Evolutionary conservation across 2,888 invertebrate genomes (phyloP), one percentile per base, ranked within the genome.

Genomic region (Sinopyrophorus schimmeli): DNA sequence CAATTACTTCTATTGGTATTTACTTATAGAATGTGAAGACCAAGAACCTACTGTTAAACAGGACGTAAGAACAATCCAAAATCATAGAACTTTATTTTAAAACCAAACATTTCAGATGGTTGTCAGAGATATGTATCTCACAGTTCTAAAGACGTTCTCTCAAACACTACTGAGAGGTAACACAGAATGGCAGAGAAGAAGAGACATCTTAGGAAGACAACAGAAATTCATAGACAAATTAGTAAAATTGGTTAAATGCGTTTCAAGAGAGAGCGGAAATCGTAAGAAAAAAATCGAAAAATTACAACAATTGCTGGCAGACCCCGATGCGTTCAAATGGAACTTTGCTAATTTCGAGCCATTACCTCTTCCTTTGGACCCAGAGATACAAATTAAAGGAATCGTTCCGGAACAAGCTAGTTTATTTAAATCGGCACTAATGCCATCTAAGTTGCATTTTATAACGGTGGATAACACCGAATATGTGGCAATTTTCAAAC

Each of bases 1-100:
- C 32, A 98, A 97, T 78, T 98, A 97, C 73, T 86, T 99, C 61
- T 98, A 92, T 76, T 99, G 99, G 99, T 94, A 93, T 76, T 77
- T 95, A 57, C 81, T 89, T 48, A 91, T 96, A 53, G 98, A 98
- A 75, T 92, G 94, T 71, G 95, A 95, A 73, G 92, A 93, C 72
- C 86, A 87, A 57, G 87, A 87, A 68, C 76, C 78, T 5, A 81
- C 78, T 16, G 77, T 76, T 5, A 85, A 86, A 60, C 89, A 89
- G 70, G 89, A 92, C 67, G 70, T 70, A 60, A 65, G 64, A n/a
- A n/a, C n/a, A n/a, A n/a, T n/a, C n/a, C n/a, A n/a, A n/a, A n/a
- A 27, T 2, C 3, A 5, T 23, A 3, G 2, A 23, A 2, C 7
- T 23, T n/a, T 23, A 10, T 26, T 4, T 3, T 30, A 14, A 30